Conservation (phyloP, 2,797 vertebrate genomes). For the Rhinoraja longicauda region DNA sequence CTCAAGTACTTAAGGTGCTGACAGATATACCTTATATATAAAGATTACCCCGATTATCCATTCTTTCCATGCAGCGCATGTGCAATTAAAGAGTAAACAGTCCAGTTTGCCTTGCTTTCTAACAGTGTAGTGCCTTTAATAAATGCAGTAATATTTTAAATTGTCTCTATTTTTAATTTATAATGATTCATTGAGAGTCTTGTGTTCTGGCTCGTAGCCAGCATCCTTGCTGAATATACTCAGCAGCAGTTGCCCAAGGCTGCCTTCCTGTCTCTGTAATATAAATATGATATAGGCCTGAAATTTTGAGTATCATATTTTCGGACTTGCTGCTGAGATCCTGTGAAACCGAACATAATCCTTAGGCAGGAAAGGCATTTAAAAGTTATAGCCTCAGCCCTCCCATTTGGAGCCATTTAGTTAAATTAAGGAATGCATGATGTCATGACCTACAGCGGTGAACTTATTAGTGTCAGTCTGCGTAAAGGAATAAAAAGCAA, state of each 20-base stretch:
- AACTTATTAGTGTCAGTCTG: constrained; percentile 11
- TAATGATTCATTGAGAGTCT: constrained; percentile 48
- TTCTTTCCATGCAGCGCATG: constrained; percentile 43
- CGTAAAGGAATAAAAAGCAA: not conserved
- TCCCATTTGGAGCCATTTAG: constrained; percentile 45
- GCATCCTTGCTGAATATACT: constrained; percentile 47
- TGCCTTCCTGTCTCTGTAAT: constrained; percentile 52
- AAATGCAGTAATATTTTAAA: constrained; percentile 44
- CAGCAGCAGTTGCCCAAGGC: constrained; percentile 45
- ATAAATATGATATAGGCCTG: constrained; percentile 49
- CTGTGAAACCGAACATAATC: constrained; percentile 50
- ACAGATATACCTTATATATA: constrained; percentile 14
- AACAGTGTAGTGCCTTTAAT: constrained; percentile 48
- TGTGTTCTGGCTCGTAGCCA: constrained; percentile 43
- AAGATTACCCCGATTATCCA: not conserved
- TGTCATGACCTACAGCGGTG: constrained; percentile 30
- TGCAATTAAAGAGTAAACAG: constrained; percentile 49
- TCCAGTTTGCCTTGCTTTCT: constrained; percentile 39
- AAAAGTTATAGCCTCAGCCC: constrained; percentile 41
- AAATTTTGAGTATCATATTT: constrained; percentile 48
- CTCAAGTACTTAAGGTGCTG: constrained; percentile 22
- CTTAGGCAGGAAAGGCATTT: constrained; percentile 47
- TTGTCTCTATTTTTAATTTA: constrained; percentile 51
- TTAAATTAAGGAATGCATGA: constrained; percentile 45
- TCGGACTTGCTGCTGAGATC: constrained; percentile 52